These are phyloP conservation scores for Pachydiplax longipennis DNA, from an alignment of 2,888 invertebrate species.

Conservation along the genomic window DNA sequence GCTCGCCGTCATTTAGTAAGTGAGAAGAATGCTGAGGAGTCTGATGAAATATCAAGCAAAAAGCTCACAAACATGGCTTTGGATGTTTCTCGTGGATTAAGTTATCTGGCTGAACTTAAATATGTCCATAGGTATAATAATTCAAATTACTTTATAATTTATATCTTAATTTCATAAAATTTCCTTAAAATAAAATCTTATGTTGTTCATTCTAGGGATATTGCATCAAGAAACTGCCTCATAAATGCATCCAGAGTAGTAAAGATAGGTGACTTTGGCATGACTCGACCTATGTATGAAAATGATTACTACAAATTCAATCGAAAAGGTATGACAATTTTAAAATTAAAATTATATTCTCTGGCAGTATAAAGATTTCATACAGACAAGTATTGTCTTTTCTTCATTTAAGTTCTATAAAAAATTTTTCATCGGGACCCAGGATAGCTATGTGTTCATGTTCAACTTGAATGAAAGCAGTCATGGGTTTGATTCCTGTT, in stretches of 20 bases:
- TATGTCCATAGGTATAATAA: constrained; percentile 76
- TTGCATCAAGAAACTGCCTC: constrained; percentile 81
- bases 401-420: too few relatives aligned
- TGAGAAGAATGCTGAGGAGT: constrained; percentile 68
- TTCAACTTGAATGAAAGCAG: too few relatives aligned
- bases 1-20: constrained; percentile 84
- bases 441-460: too few relatives aligned
- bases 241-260: constrained; percentile 76
- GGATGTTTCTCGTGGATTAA: constrained; percentile 84
- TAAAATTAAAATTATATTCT: too few relatives aligned
- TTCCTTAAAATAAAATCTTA: neutral
- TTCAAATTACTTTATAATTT: neutral
- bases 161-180: neutral
- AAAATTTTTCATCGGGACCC: too few relatives aligned
- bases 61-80: constrained; percentile 86
- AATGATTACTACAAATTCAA: constrained; percentile 90
- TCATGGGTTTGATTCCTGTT: too few relatives aligned
- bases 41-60: constrained; percentile 79
- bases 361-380: too few relatives aligned
- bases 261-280: constrained; percentile 88
- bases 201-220: constrained; percentile 68
- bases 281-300: constrained; percentile 88
- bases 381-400: too few relatives aligned
- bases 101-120: constrained; percentile 83
- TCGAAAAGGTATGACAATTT: constrained; percentile 69